These are phyloP conservation scores for Calliopsis andreniformis DNA, from an alignment of 1,140 invertebrate species.

Conservation along the genomic window DNA sequence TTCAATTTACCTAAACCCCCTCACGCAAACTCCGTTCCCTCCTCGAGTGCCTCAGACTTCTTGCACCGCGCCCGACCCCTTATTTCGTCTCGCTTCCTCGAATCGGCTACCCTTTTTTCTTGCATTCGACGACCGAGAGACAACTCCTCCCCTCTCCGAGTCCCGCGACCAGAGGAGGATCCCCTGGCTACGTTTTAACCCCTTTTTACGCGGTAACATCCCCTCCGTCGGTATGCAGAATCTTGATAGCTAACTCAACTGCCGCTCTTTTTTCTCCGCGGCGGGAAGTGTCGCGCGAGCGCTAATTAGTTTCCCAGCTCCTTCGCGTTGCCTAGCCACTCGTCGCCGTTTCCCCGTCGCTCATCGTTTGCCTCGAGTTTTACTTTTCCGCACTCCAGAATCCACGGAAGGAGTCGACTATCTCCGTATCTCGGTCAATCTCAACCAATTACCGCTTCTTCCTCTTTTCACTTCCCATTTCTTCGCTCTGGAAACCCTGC, in stretches of 20 bases:
- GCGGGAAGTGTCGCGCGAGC: conserved; percentile 28
- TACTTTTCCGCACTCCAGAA: not conserved
- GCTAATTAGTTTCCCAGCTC: conserved; percentile 47
- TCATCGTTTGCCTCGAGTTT: not conserved
- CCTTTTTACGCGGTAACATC: conserved; percentile 29
- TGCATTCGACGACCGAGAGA: conserved; percentile 32
- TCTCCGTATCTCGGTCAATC: conserved; percentile 10
- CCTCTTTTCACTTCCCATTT: not conserved
- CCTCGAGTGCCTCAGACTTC: conserved; percentile 57
- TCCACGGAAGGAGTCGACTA: not conserved
- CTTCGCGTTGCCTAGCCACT: conserved; percentile 4
- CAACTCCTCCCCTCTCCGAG: not conserved
- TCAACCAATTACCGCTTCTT: not conserved
- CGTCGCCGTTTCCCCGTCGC: not conserved
- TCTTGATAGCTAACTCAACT: conserved; percentile 12
- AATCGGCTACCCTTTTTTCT: conserved; percentile 24
- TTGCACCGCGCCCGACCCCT: conserved; percentile 6
- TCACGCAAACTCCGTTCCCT: conserved; percentile 64
- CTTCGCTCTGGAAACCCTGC: not conserved
- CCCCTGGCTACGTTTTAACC: conserved; percentile 39
- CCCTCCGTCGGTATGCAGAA: conserved; percentile 12
- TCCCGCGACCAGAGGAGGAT: not conserved
- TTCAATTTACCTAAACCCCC: conserved; percentile 74
- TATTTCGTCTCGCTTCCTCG: conserved; percentile 30
- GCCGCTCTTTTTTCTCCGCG: conserved; percentile 4